Conservation (phyloP, 2,113 vertebrate genomes). For the Baryphthengus martii region DNA sequence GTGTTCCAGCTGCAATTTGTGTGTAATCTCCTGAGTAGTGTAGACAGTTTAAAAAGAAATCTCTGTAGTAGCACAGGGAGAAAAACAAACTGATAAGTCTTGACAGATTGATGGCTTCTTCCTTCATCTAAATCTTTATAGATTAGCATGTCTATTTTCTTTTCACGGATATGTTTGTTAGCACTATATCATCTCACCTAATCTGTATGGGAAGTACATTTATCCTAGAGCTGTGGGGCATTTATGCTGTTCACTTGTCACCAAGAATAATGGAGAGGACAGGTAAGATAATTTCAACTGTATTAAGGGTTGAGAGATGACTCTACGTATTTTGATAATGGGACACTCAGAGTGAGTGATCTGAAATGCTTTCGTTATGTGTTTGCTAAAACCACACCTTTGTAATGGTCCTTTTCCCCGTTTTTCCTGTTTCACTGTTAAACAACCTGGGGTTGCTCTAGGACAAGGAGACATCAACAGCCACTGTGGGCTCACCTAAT, state of each 20-base stretch:
- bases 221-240: conserved; percentile 48
- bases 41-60: background rate
- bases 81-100: conserved; percentile 8
- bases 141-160: conserved; percentile 63
- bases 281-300: conserved; percentile 34
- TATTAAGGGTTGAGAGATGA: background rate
- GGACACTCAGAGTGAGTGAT: background rate
- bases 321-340: background rate
- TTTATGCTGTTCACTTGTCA: conserved; percentile 42
- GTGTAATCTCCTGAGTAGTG: background rate
- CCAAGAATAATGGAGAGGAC: conserved; percentile 43
- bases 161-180: conserved; percentile 52
- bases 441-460: background rate
- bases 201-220: conserved; percentile 51
- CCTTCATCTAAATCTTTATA: conserved; percentile 58
- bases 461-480: background rate
- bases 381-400: background rate
- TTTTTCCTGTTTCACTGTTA: background rate
- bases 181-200: conserved; percentile 48
- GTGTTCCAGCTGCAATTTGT: background rate
- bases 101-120: conserved; percentile 60
- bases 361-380: background rate
- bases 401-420: background rate
- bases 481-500: background rate
- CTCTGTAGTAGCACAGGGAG: background rate